Base-by-base conservation (phyloP, 2,113 vertebrate genomes). In the Stegostoma tigrinum region DNA sequence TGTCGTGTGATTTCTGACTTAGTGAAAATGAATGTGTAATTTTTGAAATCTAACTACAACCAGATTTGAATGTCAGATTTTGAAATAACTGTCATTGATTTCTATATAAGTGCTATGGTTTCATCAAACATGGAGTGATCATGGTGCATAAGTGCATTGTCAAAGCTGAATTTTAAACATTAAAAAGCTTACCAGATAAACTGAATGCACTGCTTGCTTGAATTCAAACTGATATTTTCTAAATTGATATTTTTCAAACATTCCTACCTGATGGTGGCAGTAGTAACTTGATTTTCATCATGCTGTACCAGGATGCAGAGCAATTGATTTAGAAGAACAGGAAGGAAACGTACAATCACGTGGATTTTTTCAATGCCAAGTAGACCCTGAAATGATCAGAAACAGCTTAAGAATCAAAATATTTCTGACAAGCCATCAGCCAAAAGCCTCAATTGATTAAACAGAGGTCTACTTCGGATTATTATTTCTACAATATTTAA, bases 241-340 rank as follows among this genome's bases (percentile, higher is more conserved):
- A 12, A 27, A 15, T 30, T 14, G 45, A 70, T 42, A 95, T 45
- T 45, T 72, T 95, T 68, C n/a, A 75, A 30, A 61, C 55, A 2
- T 48, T 1, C 95, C 83, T 98, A 99, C 99, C 99, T 99, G 97
- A 98, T 98, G 97, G 98, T 98, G 96, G 98, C 96, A 96, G 97
- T 98, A 78, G 97, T 97, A 96, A 99, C 98, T 89, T 99, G 98
- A 68, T 99, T 99, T 2, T 98, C 97, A 72, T 98, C 98, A 95
- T 98, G 99, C 96, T 99, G 98, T 94, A 98, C 98, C 96, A 99
- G 97, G 96, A 99, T 98, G 97, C 98, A 98, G 97, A 99, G 98
- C 87, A 99, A 98, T 45, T 99, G 99, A 97, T 99, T 99, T 96
- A 99, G 98, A 96, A 99, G 98, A 95, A 99, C 96, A n/a, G 99